These are phyloP conservation scores for Gila robusta DNA, from an alignment of 2,797 vertebrate genomes.

Conservation along the genomic window DNA sequence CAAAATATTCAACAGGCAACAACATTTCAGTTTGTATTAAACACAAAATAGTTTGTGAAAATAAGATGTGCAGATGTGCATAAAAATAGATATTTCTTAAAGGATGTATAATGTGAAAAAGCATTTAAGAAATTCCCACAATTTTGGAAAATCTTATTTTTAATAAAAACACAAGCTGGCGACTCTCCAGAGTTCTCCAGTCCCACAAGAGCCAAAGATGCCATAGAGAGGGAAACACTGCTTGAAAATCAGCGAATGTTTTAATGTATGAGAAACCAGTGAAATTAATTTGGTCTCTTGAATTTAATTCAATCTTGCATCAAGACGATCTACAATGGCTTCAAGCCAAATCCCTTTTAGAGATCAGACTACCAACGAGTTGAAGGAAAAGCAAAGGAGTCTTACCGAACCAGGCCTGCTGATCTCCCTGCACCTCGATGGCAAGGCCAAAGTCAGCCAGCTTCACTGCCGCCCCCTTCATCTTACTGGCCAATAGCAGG, in stretches of 20 bases:
- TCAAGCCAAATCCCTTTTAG: neutral
- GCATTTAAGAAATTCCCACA: neutral
- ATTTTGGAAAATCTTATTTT: slow-evolving; percentile 1
- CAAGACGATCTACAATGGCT: neutral
- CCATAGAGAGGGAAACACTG: neutral
- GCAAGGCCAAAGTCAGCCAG: slow-evolving; percentile 96
- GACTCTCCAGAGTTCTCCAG: slow-evolving; percentile 7
- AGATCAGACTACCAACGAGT: neutral
- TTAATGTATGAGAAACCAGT: neutral
- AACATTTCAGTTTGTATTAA: neutral
- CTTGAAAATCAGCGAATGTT: neutral
- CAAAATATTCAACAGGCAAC: neutral
- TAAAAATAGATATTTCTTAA: neutral
- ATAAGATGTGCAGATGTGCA: neutral
- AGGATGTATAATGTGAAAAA: neutral
- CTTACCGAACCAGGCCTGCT: slow-evolving; percentile 99
- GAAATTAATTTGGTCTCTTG: neutral
- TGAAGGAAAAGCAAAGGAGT: neutral
- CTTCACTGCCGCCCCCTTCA: slow-evolving; percentile 98
- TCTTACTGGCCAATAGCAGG: slow-evolving; percentile 96
- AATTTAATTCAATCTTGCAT: neutral
- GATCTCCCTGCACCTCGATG: slow-evolving; percentile 98
- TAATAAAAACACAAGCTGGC: slow-evolving; percentile 26
- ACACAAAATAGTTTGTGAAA: neutral
- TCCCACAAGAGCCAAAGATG: slow-evolving; percentile 10